Evolutionary conservation across 2,797 vertebrate species (phyloP).

Genomic region (Fratercula arctica): DNA sequence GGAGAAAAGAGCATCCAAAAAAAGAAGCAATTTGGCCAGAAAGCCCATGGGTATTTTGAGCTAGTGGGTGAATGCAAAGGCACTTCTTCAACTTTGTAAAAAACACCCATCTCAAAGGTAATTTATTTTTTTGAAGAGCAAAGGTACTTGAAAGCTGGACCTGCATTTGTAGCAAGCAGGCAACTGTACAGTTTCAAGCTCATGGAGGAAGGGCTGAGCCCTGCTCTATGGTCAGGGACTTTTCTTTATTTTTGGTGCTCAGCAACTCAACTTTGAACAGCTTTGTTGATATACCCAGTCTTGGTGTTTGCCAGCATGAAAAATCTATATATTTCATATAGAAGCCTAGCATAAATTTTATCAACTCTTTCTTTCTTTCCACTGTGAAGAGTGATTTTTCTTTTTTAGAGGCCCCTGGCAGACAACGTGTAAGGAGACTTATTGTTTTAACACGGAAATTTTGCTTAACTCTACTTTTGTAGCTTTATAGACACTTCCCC

Average conservation of each 20-base stretch:
- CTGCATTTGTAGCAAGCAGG: neutral
- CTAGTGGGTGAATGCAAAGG: neutral
- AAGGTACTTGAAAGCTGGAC: neutral
- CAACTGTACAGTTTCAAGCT: neutral
- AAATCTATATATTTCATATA: neutral
- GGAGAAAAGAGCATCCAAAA: neutral
- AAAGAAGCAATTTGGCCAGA: neutral
- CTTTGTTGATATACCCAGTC: neutral
- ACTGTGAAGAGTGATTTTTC: neutral
- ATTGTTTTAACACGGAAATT: neutral
- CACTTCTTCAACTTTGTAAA: neutral
- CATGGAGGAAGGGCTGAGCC: neutral
- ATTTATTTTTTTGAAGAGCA: neutral
- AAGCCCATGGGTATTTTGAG: neutral
- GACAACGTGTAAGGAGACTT: neutral
- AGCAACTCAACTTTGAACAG: neutral
- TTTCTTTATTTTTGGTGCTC: neutral
- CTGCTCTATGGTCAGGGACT: neutral
- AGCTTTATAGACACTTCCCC: neutral
- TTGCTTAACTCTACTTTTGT: neutral
- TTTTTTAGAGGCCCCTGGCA: neutral
- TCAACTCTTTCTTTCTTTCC: neutral
- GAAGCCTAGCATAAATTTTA: conserved; percentile 1
- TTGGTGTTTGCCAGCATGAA: neutral
- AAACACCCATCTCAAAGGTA: neutral